A percentile compares a stretch with the other conserved stretches of the same genome.
These are phyloP conservation scores for Galagoides demidoff DNA, from an alignment of 2,797 vertebrate genomes.

Conservation along the genomic window DNA sequence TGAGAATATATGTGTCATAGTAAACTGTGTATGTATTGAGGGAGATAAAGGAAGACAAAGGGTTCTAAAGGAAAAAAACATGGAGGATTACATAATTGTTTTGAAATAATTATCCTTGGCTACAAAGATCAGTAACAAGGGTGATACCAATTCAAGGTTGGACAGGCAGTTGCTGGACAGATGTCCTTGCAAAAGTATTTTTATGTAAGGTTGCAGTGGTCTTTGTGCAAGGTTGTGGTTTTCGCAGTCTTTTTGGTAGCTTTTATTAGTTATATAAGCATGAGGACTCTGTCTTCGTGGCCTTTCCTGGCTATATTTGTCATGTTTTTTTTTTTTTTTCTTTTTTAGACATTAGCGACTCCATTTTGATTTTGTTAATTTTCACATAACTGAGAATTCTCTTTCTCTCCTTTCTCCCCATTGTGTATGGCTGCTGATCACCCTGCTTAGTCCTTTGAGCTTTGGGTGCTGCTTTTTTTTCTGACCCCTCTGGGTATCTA, in stretches of 20 bases:
- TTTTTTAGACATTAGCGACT: neutral
- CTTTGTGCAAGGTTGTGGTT: neutral
- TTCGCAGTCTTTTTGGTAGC: neutral
- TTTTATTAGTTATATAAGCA: neutral
- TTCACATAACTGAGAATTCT: neutral
- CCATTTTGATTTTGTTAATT: neutral
- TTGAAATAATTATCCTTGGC: neutral
- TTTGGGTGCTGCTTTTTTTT: neutral
- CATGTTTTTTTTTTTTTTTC: neutral
- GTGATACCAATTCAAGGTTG: neutral
- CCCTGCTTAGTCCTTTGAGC: neutral
- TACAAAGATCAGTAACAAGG: neutral
- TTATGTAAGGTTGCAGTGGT: neutral
- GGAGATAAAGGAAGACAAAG: neutral
- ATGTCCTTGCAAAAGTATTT: neutral
- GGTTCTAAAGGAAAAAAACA: neutral
- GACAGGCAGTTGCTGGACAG: neutral
- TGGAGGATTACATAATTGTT: neutral
- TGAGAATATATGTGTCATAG: neutral
- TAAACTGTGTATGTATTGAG: neutral
- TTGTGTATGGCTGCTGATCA: neutral
- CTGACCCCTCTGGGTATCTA: neutral
- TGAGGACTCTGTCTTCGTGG: neutral
- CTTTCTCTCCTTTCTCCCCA: neutral
- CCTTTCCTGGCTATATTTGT: neutral